Evolutionary conservation across 1,140 invertebrate genomes (phyloP), one percentile per base, ranked within the genome.

Genomic region (Drosophila cardini): DNA sequence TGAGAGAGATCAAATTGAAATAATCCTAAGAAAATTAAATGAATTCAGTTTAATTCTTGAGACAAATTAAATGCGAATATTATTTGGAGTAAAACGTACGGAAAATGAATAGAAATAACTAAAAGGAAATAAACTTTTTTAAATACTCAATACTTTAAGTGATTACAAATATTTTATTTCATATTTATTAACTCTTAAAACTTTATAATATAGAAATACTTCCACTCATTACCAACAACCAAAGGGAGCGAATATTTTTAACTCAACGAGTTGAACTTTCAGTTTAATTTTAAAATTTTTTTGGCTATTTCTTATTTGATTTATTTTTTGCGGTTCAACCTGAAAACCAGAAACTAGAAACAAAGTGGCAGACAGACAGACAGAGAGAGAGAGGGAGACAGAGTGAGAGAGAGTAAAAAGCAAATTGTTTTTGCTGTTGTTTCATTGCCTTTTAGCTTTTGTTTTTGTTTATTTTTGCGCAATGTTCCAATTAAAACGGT

Each of bases 401-500:
- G n/a, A n/a, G n/a, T n/a, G n/a, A 42, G 38, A 32, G 48, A 34
- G 15, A 34, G 11, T 10, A 53, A 67, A 48, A 57, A 58, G 43
- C 10, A 11, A 72, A 72, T 38, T 67, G 63, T 64, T 64, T 40
- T 55, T 38, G 65, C 46, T 4, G 4, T 64, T 38, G 61, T 46
- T 52, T 26, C 8, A 15, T 11, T 13, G 56, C 46, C 38, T 67
- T 75, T 61, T 34, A 43, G 15, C 55, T 48, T 40, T 2, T 55
- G 46, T 62, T 70, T 69, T 78, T 76, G 70, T 76, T 87, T 82
- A 82, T 76, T 87, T 87, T 86, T 86, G 82, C 82, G 82, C 78
- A 82, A 75, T 78, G 79, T 57, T 76, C 83, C 56, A 87, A 79
- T 86, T 86, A 82, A 68, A 67, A 79, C 21, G 46, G 50, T 48